A percentile compares a stretch with the other conserved stretches of the same genome.
Conservation (phyloP, 2,797 vertebrate genomes). For the Rachycentron canadum region DNA sequence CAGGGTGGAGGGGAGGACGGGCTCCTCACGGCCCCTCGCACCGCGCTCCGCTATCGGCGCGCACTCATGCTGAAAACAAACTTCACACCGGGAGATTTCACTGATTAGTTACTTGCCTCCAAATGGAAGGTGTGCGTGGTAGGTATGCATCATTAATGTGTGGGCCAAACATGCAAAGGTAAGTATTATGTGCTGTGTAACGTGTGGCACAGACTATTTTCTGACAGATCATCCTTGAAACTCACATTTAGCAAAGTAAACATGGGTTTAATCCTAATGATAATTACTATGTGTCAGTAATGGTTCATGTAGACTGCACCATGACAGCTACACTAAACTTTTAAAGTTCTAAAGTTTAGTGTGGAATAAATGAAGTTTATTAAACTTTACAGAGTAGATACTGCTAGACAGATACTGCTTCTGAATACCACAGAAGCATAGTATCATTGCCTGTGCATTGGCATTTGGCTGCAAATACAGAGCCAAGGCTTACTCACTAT, state of each 20-base stretch:
- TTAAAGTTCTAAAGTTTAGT: too few species aligned
- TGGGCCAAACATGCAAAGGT: neutral
- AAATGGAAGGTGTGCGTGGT: slow-evolving; percentile 40
- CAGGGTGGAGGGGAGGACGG: neutral
- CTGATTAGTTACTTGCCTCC: slow-evolving; percentile 33
- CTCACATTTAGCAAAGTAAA: neutral
- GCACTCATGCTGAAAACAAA: slow-evolving; percentile 33
- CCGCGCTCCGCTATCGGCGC: slow-evolving; percentile 18
- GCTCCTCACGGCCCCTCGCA: slow-evolving; percentile 21
- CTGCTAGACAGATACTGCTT: too few species aligned
- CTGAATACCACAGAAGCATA: neutral
- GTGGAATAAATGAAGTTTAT: too few species aligned
- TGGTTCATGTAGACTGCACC: neutral
- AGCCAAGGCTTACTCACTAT: neutral
- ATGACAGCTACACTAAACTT: neutral
- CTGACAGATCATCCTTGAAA: neutral
- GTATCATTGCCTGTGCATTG: neutral
- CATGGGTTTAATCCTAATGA: neutral
- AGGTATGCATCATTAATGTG: neutral
- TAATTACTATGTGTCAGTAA: neutral
- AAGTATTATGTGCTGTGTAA: neutral
- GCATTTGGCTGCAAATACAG: neutral
- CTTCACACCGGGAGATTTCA: slow-evolving; percentile 18
- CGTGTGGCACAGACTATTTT: neutral
- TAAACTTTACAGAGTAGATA: too few species aligned